phyloP scores from a whole-genome alignment of 2,888 invertebrate genomes.

The Ptilodon capucinus region DNA sequence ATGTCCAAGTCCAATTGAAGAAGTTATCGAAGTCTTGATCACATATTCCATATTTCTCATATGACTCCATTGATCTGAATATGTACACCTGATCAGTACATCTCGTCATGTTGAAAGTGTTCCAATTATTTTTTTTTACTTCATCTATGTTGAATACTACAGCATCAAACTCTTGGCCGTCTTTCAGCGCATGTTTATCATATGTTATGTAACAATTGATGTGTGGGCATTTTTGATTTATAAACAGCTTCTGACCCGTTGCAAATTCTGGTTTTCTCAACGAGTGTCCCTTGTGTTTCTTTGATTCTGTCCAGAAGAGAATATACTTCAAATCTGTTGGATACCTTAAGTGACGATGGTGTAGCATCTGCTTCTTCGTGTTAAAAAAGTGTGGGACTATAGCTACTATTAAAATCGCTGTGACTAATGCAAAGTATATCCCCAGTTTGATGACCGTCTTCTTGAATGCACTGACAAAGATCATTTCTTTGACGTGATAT shows the following conservation, averaged over 20 bases:
- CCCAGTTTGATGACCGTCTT: slow-evolving; percentile 36
- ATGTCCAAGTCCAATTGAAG: slow-evolving; percentile 76
- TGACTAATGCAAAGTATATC: slow-evolving; percentile 32
- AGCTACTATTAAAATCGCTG: slow-evolving; percentile 37
- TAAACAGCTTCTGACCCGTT: slow-evolving; percentile 53
- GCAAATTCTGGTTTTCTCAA: slow-evolving; percentile 29
- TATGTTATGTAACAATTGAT: slow-evolving; percentile 69
- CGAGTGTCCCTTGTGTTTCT: slow-evolving; percentile 19
- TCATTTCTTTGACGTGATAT: slow-evolving; percentile 54
- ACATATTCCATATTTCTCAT: slow-evolving; percentile 57
- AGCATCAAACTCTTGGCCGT: slow-evolving; percentile 60
- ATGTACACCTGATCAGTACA: slow-evolving; percentile 59
- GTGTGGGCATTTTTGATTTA: slow-evolving; percentile 59
- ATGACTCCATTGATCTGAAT: slow-evolving; percentile 59
- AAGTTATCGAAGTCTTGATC: slow-evolving; percentile 56
- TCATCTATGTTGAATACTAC: slow-evolving; percentile 57
- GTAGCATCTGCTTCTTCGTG: slow-evolving; percentile 7
- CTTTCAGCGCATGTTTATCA: slow-evolving; percentile 42
- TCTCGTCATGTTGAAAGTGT: slow-evolving; percentile 43
- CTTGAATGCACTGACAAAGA: slow-evolving; percentile 43
- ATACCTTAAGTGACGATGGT: slow-evolving; percentile 33
- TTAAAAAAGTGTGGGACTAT: slow-evolving; percentile 44
- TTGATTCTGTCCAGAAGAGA: slow-evolving; percentile 55
- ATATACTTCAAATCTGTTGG: slow-evolving; percentile 68
- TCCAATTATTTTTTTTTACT: slow-evolving; percentile 37